These are phyloP conservation scores for Tragelaphus scriptus DNA, from an alignment of 2,113 vertebrate species.

Conservation along the genomic window DNA sequence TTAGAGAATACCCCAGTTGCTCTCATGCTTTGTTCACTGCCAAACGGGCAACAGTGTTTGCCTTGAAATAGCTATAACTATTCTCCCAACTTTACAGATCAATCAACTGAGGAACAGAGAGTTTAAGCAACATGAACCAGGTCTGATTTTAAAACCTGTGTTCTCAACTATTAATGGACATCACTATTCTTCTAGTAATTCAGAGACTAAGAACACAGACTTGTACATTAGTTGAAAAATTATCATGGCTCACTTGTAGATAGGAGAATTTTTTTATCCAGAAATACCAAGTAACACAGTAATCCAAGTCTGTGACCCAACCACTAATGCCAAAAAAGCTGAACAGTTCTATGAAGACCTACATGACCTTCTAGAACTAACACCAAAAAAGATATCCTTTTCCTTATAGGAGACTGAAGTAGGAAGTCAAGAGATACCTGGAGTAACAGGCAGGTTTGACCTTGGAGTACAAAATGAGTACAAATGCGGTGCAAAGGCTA, in stretches of 20 bases:
- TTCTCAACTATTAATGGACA: not conserved
- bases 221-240: not conserved
- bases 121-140: not conserved
- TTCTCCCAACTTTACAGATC: not conserved
- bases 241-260: not conserved
- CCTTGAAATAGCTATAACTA: not conserved
- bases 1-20: not conserved
- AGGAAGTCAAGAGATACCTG: not conserved
- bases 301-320: not conserved
- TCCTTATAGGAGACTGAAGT: not conserved
- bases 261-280: not conserved
- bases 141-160: constrained; percentile 12
- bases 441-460: not conserved
- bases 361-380: not conserved
- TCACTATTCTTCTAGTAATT: not conserved
- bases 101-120: not conserved
- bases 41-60: not conserved
- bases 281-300: not conserved
- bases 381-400: not conserved
- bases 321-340: not conserved
- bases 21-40: not conserved
- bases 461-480: not conserved
- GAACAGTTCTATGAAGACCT: not conserved
- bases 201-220: not conserved
- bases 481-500: not conserved